Evolutionary conservation across 1,140 invertebrate genomes (phyloP), one percentile per base, ranked within the genome.

Genomic region (Zaprionus davidi): DNA sequence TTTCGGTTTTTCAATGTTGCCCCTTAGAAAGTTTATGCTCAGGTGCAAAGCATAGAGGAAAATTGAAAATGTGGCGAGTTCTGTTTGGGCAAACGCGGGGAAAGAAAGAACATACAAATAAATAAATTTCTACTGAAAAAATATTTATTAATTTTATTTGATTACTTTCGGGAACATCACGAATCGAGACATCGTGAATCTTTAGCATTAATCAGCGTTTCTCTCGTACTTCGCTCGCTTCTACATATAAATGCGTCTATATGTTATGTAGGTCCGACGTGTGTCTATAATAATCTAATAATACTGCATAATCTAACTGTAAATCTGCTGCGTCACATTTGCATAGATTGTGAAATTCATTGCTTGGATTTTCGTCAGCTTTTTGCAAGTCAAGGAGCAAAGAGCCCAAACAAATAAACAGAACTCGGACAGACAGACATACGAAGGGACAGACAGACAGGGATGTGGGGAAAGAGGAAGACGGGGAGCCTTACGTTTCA

Each of bases 271-370:
- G 46, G 71, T 80, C 34, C 12, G 17, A 20, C n/a, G 38, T 44
- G 20, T 26, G 36, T 41, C 58, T 44, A 62, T 44, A 44, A 28
- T 62, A 62, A 62, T 62, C 58, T 55, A 38, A 51, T 63, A 51
- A 51, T 51, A 51, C 46, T 51, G 20, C 46, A 57, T 57, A 71
- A 64, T 64, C 51, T 17, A 7, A 24, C 26, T 34, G 31, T 5
- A 26, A 64, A 64, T 57, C 51, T 71, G 49, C 31, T 28, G 55
- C 55, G 53, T 82, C 80, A 55, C 60, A 82, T 78, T 78, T 75
- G 41, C 80, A 82, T 68, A 76, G 71, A 82, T 82, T 82, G 81
- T 68, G 71, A 82, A 82, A 84, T 84, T 38, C 36, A 22, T 62
- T 36, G 15, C 44, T 36, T 49, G 12, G 46, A 66, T 58, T 67